Conservation (phyloP, 2,797 vertebrate species). For the Spinus olivaceus region DNA sequence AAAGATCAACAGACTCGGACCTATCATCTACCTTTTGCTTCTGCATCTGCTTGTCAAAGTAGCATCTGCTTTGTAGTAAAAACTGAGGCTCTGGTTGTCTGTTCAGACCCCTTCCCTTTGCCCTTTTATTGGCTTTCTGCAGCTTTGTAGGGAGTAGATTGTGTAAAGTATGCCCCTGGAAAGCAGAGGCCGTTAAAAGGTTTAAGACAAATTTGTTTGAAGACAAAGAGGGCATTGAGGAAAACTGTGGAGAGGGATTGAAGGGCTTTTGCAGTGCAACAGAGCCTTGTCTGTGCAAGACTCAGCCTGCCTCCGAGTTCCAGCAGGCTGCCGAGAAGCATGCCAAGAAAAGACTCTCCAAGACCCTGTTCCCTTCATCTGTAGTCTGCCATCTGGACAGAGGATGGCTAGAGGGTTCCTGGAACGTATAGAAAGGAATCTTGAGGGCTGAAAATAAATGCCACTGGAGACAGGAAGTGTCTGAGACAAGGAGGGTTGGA, state of each 20-base stretch:
- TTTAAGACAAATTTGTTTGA: conserved; percentile 58
- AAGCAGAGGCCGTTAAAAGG: conserved; percentile 61
- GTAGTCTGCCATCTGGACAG: conserved; percentile 62
- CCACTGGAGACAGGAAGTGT: conserved; percentile 60
- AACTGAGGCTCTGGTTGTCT: neutral
- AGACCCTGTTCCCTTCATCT: conserved; percentile 37
- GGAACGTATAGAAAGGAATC: conserved; percentile 67
- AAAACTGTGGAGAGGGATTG: conserved; percentile 38
- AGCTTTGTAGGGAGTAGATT: conserved; percentile 30
- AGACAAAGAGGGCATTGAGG: conserved; percentile 65
- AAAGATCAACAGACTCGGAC: neutral
- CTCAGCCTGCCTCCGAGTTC: conserved; percentile 44
- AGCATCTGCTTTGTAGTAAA: neutral
- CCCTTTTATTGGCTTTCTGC: conserved; percentile 24
- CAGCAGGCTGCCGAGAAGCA: conserved; percentile 45
- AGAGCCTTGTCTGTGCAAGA: conserved; percentile 63
- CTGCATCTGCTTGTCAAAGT: neutral
- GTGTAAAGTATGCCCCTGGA: conserved; percentile 44
- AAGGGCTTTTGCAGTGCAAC: conserved; percentile 49
- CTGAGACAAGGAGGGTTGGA: conserved; percentile 36
- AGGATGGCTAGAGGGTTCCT: conserved; percentile 61
- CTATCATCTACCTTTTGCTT: neutral
- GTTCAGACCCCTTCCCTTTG: neutral
- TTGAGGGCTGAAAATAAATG: conserved; percentile 64
- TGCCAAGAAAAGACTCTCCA: conserved; percentile 62